Conservation (phyloP, 2,113 vertebrate genomes). For the Isurus oxyrinchus region DNA sequence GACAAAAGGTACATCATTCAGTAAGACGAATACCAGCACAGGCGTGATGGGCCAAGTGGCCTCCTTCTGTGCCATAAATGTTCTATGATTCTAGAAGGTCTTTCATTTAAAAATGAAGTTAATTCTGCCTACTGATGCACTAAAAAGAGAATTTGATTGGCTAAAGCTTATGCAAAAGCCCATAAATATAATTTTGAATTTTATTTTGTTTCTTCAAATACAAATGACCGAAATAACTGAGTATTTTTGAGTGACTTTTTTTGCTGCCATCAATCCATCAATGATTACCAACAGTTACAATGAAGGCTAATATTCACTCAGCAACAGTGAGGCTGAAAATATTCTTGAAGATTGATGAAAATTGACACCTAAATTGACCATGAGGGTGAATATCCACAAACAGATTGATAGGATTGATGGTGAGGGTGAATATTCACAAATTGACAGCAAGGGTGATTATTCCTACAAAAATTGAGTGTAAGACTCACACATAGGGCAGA, state of each 20-base stretch:
- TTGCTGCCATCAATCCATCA: neutral
- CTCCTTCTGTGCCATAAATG: no score
- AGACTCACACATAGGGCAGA: neutral
- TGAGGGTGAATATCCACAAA: neutral
- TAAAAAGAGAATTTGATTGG: neutral
- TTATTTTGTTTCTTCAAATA: neutral
- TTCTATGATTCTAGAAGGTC: neutral
- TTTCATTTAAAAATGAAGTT: neutral
- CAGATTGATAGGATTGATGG: no score
- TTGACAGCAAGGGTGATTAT: neutral
- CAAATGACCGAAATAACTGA: neutral
- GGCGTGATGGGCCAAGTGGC: no score
- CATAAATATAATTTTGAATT: neutral
- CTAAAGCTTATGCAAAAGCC: neutral
- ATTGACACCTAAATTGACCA: neutral
- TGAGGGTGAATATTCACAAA: neutral
- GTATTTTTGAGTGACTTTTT: neutral
- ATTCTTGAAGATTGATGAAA: neutral
- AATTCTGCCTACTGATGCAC: neutral
- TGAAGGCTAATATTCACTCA: neutral
- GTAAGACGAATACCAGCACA: neutral
- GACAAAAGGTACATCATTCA: constrained; percentile 9
- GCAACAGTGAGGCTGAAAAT: neutral
- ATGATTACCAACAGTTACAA: neutral
- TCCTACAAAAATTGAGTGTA: neutral